Conservation (phyloP, 2,797 vertebrate genomes). For the Parambassis ranga region DNA sequence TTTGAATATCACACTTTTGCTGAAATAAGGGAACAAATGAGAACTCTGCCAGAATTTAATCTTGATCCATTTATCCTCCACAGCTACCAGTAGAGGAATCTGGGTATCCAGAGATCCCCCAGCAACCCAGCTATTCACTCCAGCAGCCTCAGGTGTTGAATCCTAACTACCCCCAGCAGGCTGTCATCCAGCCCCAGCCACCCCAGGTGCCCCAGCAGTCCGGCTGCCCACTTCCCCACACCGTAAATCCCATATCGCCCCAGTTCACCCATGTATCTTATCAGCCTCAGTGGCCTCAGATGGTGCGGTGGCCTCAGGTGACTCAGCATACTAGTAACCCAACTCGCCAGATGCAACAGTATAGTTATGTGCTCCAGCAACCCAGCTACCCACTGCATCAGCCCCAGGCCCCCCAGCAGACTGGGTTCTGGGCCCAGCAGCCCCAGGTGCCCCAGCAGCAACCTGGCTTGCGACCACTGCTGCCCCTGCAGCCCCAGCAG, state of each 20-base stretch:
- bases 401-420: background rate
- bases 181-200: background rate
- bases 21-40: fast-evolving
- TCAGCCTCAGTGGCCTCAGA: too few relatives aligned
- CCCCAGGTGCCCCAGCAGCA: background rate
- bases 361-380: background rate
- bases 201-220: background rate
- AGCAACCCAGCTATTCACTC: background rate
- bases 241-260: too few relatives aligned
- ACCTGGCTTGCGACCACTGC: too few relatives aligned
- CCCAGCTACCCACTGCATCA: background rate
- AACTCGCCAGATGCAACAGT: too few relatives aligned
- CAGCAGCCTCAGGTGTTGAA: too few relatives aligned
- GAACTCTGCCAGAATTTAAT: background rate
- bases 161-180: too few relatives aligned
- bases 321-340: fast-evolving
- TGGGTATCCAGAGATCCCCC: background rate
- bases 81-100: background rate
- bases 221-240: too few relatives aligned
- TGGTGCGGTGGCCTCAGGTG: fast-evolving
- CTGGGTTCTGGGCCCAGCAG: fast-evolving
- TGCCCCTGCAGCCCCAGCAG: too few relatives aligned
- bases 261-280: too few relatives aligned
- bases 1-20: too few relatives aligned
- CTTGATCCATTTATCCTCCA: background rate